Evolutionary conservation across 2,797 vertebrate genomes (phyloP).

Genomic region (Sebastolobus alascanus): DNA sequence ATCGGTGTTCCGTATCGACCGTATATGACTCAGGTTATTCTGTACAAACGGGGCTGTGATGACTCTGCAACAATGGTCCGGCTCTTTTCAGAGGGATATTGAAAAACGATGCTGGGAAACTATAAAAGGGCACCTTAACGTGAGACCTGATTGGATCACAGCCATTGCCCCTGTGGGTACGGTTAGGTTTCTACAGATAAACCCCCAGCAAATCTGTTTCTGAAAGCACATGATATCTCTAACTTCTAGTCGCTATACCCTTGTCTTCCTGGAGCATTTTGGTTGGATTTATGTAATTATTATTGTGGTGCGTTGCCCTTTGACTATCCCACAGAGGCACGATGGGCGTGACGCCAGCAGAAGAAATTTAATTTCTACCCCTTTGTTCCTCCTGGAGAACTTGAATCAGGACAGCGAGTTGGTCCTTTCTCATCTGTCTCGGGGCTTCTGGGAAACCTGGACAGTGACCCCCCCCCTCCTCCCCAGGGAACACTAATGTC

Average conservation of each 20-base stretch:
- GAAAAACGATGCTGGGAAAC: slow-evolving; percentile 65
- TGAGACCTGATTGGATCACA: slow-evolving; percentile 48
- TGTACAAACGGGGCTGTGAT: slow-evolving; percentile 52
- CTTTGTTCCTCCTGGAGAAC: background rate
- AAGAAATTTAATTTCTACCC: slow-evolving; percentile 24
- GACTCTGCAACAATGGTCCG: slow-evolving; percentile 53
- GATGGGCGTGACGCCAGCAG: background rate
- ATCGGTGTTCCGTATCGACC: slow-evolving; percentile 49
- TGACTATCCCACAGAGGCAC: background rate
- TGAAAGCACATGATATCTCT: slow-evolving; percentile 13
- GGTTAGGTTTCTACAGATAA: slow-evolving; percentile 50
- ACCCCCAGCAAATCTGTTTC: slow-evolving; percentile 31
- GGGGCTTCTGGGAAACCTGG: slow-evolving; percentile 4
- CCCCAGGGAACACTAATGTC: slow-evolving; percentile 22
- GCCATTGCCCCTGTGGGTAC: slow-evolving; percentile 31
- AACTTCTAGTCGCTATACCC: background rate
- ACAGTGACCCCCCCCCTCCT: background rate
- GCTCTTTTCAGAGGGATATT: slow-evolving; percentile 70
- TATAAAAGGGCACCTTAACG: slow-evolving; percentile 51
- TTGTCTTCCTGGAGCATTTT: slow-evolving; percentile 17
- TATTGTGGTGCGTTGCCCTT: background rate
- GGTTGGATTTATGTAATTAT: background rate
- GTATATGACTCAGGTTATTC: slow-evolving; percentile 39
- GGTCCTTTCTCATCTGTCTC: slow-evolving; percentile 23
- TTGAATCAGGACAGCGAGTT: background rate